Percentiles rank a stretch among this genome's conserved stretches.
phyloP scores from a whole-genome alignment of 2,797 vertebrate genomes.

The Oceanodroma leucorhoa region DNA sequence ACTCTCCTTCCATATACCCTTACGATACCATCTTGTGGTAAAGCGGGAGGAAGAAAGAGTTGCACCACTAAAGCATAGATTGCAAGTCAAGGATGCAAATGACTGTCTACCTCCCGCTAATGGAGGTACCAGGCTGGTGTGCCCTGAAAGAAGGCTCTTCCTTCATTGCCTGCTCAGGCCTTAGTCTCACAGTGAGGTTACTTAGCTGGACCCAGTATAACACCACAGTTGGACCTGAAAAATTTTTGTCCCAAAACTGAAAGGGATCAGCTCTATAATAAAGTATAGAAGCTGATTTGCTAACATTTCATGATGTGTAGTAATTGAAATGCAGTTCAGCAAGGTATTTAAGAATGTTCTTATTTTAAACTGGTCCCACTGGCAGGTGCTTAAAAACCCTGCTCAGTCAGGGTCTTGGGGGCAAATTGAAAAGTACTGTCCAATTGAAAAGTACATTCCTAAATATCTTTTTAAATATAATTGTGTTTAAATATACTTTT shows the following conservation, averaged over 20 bases:
- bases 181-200: neutral
- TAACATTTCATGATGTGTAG: neutral
- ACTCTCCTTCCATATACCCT: neutral
- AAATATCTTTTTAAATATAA: neutral
- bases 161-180: neutral
- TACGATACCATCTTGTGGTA: neutral
- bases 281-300: neutral
- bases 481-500: neutral
- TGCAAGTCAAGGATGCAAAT: neutral
- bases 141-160: neutral
- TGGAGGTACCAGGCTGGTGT: neutral
- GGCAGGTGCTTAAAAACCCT: neutral
- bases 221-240: fast-evolving
- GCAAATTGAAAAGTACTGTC: neutral
- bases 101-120: neutral
- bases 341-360: neutral
- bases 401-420: neutral
- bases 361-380: neutral
- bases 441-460: neutral
- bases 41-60: neutral
- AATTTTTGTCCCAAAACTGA: neutral
- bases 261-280: neutral
- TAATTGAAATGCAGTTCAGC: neutral
- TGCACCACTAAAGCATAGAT: neutral
- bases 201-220: neutral